Base-by-base conservation (phyloP, 2,797 vertebrate genomes). In the Coregonus ussuriensis region DNA sequence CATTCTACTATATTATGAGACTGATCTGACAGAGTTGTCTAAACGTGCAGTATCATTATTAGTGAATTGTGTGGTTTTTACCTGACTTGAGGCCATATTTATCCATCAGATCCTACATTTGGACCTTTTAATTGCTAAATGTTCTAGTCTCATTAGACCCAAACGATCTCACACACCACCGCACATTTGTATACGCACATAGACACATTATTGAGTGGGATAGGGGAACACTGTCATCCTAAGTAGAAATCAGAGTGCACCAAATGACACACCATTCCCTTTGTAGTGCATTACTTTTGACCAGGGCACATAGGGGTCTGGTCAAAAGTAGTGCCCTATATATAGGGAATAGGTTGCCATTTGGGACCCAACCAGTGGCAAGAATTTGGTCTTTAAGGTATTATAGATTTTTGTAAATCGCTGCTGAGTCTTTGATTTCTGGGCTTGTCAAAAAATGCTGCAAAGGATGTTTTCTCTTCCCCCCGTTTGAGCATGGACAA, bases 341-440 rank as follows among this genome's bases (percentile, higher is more conserved):
- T n/a, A 16, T n/a, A 21, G 54, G n/a, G 56, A 59, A 21, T 7
- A 6, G 56, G 56, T 6, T 54, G 53, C 18, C 18, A 21, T 59
- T 21, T 59, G n/a, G 6, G 56, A 59, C 56, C 6, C 56, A 18
- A 7, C 56, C 56, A 21, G 18, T 83, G 86, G 80, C 74, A 72
- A 71, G 63, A 78, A 83, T 78, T 82, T 66, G 81, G 86, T 86
- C 87, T 90, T 91, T 85, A 88, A 92, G 89, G 83, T 72, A 35
- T 75, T 90, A 91, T 84, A 85, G 91, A 91, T 79, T 82, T 79
- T 82, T 83, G 71, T 82, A 81, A 84, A 85, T 89, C 86, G 77
- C 83, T 91, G 52, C 68, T 31, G 74, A 18, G 1, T 21, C 87
- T 93, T 91, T 92, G 89, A 93, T 92, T 92, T 87, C 67, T 37